Evolutionary conservation across 2,888 invertebrate species (phyloP).

Genomic region (Plemyria rubiginata): DNA sequence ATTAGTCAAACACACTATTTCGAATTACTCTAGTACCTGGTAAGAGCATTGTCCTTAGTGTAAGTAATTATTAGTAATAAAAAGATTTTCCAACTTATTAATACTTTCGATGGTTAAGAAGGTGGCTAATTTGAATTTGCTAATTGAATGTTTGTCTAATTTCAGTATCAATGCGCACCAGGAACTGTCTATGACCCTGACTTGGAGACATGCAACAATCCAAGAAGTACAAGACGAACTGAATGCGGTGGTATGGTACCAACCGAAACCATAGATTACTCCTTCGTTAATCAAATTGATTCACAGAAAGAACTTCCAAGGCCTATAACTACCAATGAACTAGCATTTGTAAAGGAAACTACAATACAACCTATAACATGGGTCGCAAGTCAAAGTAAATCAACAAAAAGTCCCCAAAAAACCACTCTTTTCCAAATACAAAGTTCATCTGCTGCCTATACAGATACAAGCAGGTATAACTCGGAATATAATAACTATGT

Average conservation of each 20-base stretch:
- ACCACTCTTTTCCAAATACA: constrained; percentile 12
- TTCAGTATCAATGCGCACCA: constrained; percentile 89
- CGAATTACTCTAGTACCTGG: too few species aligned
- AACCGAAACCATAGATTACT: constrained; percentile 31
- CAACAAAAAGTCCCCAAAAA: constrained; percentile 17
- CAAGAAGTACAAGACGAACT: constrained; percentile 87
- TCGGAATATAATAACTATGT: constrained; percentile 17
- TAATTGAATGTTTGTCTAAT: constrained; percentile 36
- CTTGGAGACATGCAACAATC: constrained; percentile 88
- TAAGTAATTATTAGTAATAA: too few species aligned
- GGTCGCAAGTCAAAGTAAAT: constrained; percentile 23
- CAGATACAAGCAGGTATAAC: constrained; percentile 17
- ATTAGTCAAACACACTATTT: too few species aligned
- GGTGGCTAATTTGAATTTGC: neutral
- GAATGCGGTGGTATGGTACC: constrained; percentile 84
- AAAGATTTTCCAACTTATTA: too few species aligned
- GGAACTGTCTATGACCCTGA: constrained; percentile 91
- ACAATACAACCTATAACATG: constrained; percentile 18
- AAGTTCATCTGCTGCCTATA: constrained; percentile 5
- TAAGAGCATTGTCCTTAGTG: too few species aligned
- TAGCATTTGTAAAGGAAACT: constrained; percentile 42
- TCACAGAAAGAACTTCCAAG: constrained; percentile 61
- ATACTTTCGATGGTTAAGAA: too few species aligned
- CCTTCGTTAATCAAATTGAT: constrained; percentile 79
- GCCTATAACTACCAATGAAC: constrained; percentile 59